A percentile compares a stretch with the other conserved stretches of the same genome.
Conservation (phyloP, 2,888 invertebrate genomes). For the Alcis repandata region DNA sequence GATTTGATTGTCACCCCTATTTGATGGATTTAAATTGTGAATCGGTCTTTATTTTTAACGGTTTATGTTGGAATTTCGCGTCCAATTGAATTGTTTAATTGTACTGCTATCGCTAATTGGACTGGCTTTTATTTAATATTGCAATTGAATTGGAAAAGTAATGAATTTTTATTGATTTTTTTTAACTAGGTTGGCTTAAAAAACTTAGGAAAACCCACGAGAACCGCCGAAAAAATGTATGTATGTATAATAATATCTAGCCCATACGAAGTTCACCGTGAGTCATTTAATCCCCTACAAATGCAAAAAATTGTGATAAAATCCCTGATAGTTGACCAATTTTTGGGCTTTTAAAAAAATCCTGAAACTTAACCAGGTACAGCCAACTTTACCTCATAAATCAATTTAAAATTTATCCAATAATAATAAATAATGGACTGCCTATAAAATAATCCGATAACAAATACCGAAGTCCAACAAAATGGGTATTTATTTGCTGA, state of each 20-base stretch:
- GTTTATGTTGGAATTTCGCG: slow-evolving; percentile 21
- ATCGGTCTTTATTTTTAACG: slow-evolving; percentile 24
- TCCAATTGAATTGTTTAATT: slow-evolving; percentile 20
- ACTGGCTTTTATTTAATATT: neutral
- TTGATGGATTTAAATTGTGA: slow-evolving; percentile 52
- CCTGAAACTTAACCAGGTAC: too few relatives aligned
- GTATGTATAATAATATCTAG: too few relatives aligned
- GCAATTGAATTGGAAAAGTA: neutral
- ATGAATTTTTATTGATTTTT: neutral
- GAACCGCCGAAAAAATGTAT: too few relatives aligned
- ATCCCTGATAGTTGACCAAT: too few relatives aligned
- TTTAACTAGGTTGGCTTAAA: neutral
- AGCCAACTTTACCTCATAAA: too few relatives aligned
- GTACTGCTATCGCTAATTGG: neutral
- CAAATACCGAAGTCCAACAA: slow-evolving; percentile 15
- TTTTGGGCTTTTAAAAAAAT: too few relatives aligned
- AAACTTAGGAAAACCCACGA: too few relatives aligned
- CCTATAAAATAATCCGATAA: slow-evolving; percentile 19
- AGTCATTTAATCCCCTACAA: too few relatives aligned
- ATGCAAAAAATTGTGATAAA: too few relatives aligned
- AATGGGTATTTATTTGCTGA: slow-evolving; percentile 30
- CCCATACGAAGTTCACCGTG: too few relatives aligned
- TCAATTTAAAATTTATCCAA: neutral
- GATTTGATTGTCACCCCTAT: slow-evolving; percentile 77
- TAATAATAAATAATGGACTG: slow-evolving; percentile 11